Percentiles rank a stretch among this genome's conserved stretches.
Evolutionary conservation across 2,113 vertebrate genomes (phyloP).

Genomic region (Hiodon tergisus): DNA sequence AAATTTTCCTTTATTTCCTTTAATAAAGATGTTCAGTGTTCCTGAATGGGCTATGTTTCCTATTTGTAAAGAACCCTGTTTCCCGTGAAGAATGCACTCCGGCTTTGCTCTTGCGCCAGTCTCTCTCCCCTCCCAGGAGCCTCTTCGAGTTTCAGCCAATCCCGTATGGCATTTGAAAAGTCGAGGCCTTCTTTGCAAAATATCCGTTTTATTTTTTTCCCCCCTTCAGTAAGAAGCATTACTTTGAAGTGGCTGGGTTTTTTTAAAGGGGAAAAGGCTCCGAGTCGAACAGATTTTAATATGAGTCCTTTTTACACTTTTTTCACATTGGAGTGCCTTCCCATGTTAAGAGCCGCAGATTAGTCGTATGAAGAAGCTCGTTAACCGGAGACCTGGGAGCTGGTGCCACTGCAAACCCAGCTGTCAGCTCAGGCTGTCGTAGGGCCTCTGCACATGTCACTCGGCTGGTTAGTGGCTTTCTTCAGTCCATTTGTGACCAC

Average conservation of each 20-base stretch:
- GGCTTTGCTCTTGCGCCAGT: not conserved
- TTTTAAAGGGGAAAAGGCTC: constrained; percentile 7
- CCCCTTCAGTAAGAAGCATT: constrained; percentile 25
- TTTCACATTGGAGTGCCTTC: constrained; percentile 30
- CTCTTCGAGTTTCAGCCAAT: constrained; percentile 11
- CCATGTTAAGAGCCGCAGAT: constrained; percentile 30
- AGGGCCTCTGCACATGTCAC: constrained; percentile 44
- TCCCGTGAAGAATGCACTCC: not conserved
- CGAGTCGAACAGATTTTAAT: constrained; percentile 26
- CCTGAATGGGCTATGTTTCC: not conserved
- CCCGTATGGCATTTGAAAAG: constrained; percentile 44
- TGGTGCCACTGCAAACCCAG: constrained; percentile 22
- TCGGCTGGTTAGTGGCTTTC: constrained; percentile 15
- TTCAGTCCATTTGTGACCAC: constrained; percentile 35
- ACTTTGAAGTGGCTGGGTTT: constrained; percentile 46
- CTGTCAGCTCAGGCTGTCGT: constrained; percentile 40
- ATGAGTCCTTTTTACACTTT: constrained; percentile 22
- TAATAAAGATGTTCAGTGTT: not conserved
- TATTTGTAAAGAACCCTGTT: no score
- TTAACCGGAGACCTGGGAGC: constrained; percentile 11
- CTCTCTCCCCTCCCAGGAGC: not conserved
- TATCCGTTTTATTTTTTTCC: constrained; percentile 28
- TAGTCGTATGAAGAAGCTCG: constrained; percentile 24
- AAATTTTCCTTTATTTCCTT: not conserved
- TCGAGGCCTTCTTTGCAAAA: constrained; percentile 41